These are phyloP conservation scores for Pterophyllum scalare DNA, from an alignment of 2,113 vertebrate species.

Conservation along the genomic window DNA sequence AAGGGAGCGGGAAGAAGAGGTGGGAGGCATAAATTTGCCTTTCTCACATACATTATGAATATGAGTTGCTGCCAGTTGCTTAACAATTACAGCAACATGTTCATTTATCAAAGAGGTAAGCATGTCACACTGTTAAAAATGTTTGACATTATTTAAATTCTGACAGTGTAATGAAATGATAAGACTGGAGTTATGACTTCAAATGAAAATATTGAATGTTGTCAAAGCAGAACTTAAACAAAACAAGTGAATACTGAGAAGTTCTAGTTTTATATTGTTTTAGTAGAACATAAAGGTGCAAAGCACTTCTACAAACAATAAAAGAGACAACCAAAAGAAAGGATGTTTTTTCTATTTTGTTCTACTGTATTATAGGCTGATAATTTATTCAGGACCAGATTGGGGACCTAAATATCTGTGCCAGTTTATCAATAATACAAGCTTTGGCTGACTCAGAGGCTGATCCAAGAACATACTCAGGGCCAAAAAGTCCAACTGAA, in stretches of 20 bases:
- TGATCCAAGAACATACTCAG: background rate
- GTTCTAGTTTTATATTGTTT: background rate
- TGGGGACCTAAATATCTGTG: constrained; percentile 47
- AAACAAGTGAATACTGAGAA: background rate
- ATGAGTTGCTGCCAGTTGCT: background rate
- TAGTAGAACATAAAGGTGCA: background rate
- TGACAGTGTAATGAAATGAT: background rate
- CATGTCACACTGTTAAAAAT: background rate
- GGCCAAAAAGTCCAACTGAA: background rate
- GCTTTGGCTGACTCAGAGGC: constrained; percentile 8
- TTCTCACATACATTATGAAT: background rate
- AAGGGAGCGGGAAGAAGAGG: background rate
- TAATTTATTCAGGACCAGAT: constrained; percentile 41
- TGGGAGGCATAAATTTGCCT: background rate
- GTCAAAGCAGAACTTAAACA: background rate
- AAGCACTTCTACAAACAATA: background rate
- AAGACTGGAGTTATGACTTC: background rate
- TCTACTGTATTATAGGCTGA: background rate
- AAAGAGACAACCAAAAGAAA: background rate
- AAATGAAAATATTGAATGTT: background rate
- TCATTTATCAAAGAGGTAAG: background rate
- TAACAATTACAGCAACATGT: background rate
- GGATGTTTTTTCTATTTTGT: constrained; percentile 2
- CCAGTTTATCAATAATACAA: constrained; percentile 63
- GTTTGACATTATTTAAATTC: background rate